phyloP scores from a whole-genome alignment of 1,140 invertebrate species.

The Marisa cornuarietis region DNA sequence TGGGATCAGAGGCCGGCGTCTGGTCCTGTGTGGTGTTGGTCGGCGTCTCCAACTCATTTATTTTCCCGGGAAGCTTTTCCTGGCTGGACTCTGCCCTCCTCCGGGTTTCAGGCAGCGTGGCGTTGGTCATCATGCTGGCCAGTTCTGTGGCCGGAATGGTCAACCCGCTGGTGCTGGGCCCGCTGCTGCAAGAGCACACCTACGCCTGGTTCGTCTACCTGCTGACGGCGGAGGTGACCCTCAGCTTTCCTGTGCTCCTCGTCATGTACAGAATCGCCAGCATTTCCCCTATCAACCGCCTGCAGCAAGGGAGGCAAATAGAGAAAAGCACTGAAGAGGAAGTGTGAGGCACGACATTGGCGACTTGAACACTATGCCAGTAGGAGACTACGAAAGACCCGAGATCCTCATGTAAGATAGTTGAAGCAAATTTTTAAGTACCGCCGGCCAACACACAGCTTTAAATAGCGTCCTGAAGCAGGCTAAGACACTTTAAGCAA shows the following conservation, averaged over 20 bases:
- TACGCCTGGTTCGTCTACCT: background rate
- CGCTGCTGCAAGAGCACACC: background rate
- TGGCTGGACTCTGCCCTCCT: conserved; percentile 1
- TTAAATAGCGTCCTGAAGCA: too few species aligned
- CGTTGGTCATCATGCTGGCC: conserved; percentile 2
- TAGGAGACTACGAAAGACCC: too few species aligned
- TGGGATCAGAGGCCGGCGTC: background rate
- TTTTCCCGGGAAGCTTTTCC: conserved; percentile 5
- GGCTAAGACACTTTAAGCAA: too few species aligned
- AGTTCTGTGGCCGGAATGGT: conserved; percentile 4
- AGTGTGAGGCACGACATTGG: too few species aligned
- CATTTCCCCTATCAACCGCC: too few species aligned
- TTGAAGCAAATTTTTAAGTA: too few species aligned
- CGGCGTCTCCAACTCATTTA: conserved; percentile 7
- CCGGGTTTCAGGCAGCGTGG: background rate
- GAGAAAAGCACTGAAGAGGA: too few species aligned
- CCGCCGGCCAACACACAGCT: too few species aligned
- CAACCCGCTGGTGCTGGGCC: conserved; percentile 8
- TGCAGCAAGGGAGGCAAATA: too few species aligned
- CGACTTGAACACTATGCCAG: too few species aligned
- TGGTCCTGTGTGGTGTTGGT: conserved; percentile 13
- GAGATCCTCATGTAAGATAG: too few species aligned
- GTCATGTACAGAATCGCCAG: background rate
- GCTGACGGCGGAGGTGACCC: background rate
- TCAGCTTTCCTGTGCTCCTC: background rate